Percentiles rank a stretch among this genome's conserved stretches.
Conservation (phyloP, 2,888 invertebrate genomes). For the Dioctria rufipes region DNA sequence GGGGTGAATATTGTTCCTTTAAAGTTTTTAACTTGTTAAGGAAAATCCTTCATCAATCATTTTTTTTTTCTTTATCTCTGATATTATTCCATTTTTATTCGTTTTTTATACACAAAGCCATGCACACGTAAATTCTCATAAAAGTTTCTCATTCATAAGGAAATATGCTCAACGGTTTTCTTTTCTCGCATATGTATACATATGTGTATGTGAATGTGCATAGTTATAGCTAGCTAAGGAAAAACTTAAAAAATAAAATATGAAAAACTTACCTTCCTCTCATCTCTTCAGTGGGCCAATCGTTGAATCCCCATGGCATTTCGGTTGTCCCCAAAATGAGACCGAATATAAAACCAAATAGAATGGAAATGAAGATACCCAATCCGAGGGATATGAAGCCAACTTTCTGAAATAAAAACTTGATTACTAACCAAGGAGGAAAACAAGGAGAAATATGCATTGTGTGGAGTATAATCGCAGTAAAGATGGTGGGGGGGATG, state of each 20-base stretch:
- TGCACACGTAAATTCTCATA: too few relatives aligned
- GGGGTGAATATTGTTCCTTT: too few relatives aligned
- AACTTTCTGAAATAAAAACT: conserved; percentile 72
- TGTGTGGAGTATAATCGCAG: too few relatives aligned
- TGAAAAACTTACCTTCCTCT: conserved; percentile 75
- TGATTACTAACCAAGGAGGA: conserved; percentile 31
- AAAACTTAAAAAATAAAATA: conserved; percentile 21
- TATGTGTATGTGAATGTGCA: too few relatives aligned
- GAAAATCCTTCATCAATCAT: too few relatives aligned
- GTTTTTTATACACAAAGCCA: too few relatives aligned
- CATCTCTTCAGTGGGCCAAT: conserved; percentile 88
- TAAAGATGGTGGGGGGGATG: not conserved
- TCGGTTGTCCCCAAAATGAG: conserved; percentile 80
- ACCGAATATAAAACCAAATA: conserved; percentile 87
- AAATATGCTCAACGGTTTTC: too few relatives aligned
- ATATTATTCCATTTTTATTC: too few relatives aligned
- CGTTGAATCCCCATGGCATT: conserved; percentile 83
- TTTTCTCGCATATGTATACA: too few relatives aligned
- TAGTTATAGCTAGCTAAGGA: not conserved
- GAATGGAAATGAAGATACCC: conserved; percentile 82
- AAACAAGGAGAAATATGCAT: not conserved
- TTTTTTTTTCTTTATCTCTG: too few relatives aligned
- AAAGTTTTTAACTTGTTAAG: too few relatives aligned
- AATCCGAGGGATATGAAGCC: conserved; percentile 80
- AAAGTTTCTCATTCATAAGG: too few relatives aligned